phyloP scores from a whole-genome alignment of 2,113 vertebrate genomes.

The Prunella himalayana region DNA sequence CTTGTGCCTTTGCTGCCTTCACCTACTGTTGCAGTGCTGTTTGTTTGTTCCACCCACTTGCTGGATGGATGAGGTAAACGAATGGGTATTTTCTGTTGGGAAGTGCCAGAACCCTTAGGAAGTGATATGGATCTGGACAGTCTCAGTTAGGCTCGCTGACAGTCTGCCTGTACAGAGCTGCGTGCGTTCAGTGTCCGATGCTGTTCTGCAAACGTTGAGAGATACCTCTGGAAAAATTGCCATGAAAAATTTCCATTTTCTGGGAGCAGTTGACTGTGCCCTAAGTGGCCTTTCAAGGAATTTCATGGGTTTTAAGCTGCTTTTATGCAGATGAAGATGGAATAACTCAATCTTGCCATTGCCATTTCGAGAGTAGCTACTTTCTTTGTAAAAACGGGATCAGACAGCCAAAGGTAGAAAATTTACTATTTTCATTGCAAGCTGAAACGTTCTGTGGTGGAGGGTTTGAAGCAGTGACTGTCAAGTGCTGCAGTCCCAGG shows the following conservation, averaged over 20 bases:
- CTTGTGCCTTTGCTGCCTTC: not conserved
- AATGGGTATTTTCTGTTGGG: not conserved
- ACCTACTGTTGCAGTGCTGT: not conserved
- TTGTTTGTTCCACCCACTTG: not conserved
- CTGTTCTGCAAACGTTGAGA: not conserved
- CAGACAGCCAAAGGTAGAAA: not conserved
- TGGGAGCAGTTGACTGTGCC: fast-evolving
- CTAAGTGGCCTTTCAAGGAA: not conserved
- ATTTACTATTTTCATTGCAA: not conserved
- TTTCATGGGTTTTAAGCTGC: not conserved
- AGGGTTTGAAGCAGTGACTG: not conserved
- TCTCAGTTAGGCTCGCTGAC: not conserved
- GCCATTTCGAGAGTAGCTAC: not conserved
- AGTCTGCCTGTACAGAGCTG: not conserved
- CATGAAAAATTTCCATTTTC: not conserved
- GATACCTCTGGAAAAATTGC: not conserved
- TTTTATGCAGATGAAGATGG: not conserved
- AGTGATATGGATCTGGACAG: fast-evolving
- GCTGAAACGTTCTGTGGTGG: not conserved
- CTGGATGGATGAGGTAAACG: not conserved
- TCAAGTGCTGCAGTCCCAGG: not conserved
- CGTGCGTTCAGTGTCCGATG: fast-evolving
- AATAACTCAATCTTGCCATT: fast-evolving
- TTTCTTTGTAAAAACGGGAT: not conserved
- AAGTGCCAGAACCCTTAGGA: not conserved